These are phyloP conservation scores for Steinernema carpocapsae DNA, from an alignment of 2,888 invertebrate genomes.

Conservation along the genomic window DNA sequence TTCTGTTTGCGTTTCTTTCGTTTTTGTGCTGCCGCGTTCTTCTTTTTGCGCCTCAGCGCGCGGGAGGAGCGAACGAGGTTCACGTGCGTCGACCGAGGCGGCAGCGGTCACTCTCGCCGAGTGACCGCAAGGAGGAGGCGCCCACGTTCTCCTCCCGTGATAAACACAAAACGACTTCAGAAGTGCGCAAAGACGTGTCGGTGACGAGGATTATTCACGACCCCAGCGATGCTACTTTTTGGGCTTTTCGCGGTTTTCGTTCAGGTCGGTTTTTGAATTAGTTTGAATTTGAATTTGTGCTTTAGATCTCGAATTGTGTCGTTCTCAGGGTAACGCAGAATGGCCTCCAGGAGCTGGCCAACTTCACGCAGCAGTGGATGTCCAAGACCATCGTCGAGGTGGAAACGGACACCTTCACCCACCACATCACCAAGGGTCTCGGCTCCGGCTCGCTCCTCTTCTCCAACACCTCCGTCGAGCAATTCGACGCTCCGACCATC, in stretches of 20 bases:
- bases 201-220: not conserved
- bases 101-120: no score
- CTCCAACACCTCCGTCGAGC: slow-evolving; percentile 52
- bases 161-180: slow-evolving; percentile 11
- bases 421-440: slow-evolving; percentile 54
- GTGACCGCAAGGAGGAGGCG: not conserved
- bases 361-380: slow-evolving; percentile 65
- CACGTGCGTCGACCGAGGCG: not conserved
- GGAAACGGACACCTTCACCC: slow-evolving; percentile 54
- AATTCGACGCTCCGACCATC: slow-evolving; percentile 59
- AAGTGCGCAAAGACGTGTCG: not conserved
- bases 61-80: slow-evolving; percentile 31
- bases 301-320: not conserved
- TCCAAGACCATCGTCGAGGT: slow-evolving; percentile 57
- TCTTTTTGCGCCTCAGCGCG: not conserved
- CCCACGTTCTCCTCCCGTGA: not conserved
- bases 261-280: not conserved
- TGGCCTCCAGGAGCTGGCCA: slow-evolving; percentile 61
- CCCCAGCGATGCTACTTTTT: not conserved
- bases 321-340: slow-evolving; percentile 55
- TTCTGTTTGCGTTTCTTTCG: slow-evolving; percentile 27
- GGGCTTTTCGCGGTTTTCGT: not conserved
- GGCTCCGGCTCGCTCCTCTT: slow-evolving; percentile 60
- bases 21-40: slow-evolving; percentile 9
- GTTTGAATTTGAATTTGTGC: not conserved